A percentile compares a stretch with the other conserved stretches of the same genome.
Evolutionary conservation across 2,797 vertebrate genomes (phyloP).

Genomic region (Florisuga fusca): DNA sequence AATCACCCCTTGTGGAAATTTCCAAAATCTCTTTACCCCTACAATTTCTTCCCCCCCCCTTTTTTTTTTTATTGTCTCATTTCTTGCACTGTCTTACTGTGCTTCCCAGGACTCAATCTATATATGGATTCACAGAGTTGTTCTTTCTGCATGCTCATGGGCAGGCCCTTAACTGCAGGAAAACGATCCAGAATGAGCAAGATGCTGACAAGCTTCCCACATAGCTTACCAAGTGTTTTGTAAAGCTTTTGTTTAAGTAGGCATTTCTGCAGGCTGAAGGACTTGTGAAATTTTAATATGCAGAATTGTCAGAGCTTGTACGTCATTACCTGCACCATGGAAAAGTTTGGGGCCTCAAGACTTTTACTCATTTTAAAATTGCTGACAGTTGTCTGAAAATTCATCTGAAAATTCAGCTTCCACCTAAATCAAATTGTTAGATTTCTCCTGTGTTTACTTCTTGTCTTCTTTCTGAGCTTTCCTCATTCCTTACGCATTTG

Average conservation of each 20-base stretch:
- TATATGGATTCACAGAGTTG: background rate
- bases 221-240: background rate
- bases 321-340: background rate
- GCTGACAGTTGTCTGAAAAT: background rate
- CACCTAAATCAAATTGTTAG: background rate
- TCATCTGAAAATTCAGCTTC: background rate
- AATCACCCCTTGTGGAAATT: background rate
- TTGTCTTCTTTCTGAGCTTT: background rate
- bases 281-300: background rate
- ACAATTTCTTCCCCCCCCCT: background rate
- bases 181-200: background rate
- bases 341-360: background rate
- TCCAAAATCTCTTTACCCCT: background rate
- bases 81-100: background rate
- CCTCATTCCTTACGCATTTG: background rate
- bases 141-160: background rate
- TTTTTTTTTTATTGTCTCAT: background rate
- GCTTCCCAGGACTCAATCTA: background rate
- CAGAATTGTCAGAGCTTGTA: background rate
- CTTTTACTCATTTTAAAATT: background rate
- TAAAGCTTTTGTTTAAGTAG: background rate
- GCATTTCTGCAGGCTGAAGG: background rate
- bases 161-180: background rate
- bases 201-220: slow-evolving; percentile 12
- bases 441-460: background rate